Conservation (phyloP, 2,797 vertebrate genomes). For the Tenualosa thibaudeaui region DNA sequence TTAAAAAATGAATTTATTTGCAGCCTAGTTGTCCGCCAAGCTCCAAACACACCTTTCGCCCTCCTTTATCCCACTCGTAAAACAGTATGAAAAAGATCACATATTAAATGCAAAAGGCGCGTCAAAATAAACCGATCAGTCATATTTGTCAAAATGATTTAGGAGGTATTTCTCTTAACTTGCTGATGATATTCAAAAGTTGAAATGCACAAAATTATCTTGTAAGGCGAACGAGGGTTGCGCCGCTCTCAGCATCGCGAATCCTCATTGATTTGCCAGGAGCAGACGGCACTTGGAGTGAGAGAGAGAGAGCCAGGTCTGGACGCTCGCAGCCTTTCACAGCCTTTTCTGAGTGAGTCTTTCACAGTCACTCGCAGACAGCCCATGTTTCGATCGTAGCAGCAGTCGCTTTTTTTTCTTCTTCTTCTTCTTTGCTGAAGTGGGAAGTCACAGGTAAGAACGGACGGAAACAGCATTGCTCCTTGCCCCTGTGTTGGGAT, state of each 20-base stretch:
- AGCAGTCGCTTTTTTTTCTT: conserved; percentile 58
- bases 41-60: conserved; percentile 73
- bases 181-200: conserved; percentile 63
- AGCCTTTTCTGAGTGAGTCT: conserved; percentile 71
- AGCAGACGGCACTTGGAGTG: conserved; percentile 59
- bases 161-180: conserved; percentile 57
- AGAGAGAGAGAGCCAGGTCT: conserved; percentile 57
- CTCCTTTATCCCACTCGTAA: conserved; percentile 72
- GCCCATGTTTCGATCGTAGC: conserved; percentile 74
- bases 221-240: conserved; percentile 61
- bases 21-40: conserved; percentile 74
- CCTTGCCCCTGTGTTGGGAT: conserved; percentile 76
- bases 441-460: conserved; percentile 85
- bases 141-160: conserved; percentile 62
- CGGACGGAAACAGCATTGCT: conserved; percentile 72
- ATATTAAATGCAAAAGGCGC: conserved; percentile 69
- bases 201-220: conserved; percentile 65
- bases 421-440: conserved; percentile 58
- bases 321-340: conserved; percentile 64
- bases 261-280: conserved; percentile 72
- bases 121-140: conserved; percentile 69
- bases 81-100: conserved; percentile 67
- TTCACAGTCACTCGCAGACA: conserved; percentile 67
- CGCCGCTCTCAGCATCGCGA: conserved; percentile 69
- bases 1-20: conserved; percentile 53